Base-by-base conservation (phyloP, 2,113 vertebrate genomes). In the Paradisaea rubra region DNA sequence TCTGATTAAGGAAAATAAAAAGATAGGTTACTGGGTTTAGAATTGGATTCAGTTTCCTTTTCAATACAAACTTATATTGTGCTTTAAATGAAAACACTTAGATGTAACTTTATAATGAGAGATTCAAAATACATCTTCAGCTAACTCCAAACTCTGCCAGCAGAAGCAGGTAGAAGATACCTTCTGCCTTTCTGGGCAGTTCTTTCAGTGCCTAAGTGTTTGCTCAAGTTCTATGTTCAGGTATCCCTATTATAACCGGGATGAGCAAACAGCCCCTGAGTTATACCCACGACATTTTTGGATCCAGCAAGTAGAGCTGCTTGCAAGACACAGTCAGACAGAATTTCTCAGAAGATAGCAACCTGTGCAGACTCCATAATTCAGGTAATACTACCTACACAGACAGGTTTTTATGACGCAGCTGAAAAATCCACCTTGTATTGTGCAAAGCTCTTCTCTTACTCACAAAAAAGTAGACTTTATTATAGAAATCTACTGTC, bases 251-350 rank as follows among this genome's bases (percentile, higher is more conserved):
- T 81, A 69, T 30, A 81, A 68, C 11, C 44, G 64, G 5, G 13
- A 81, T 35, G 8, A 88, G 31, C 9, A 79, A 81, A 81, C 4
- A 68, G 1, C 9, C 5, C 52, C 57, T 0, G 1, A 68, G 25
- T 13, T 73, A 45, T 16, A 41, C 6, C 23, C 37, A 47, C 0
- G 0, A 61, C 18, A 10, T n/a, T 73, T 65, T 27, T 0, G 0
- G 56, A 80, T 28, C 10, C 42, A 87, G 11, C 17, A 78, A 66
- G 37, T 6, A 65, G 31, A 45, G 61, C 0, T 41, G 17, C n/a
- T 86, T 81, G 18, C 42, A 84, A 74, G 68, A 53, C 9, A 3
- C 12, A 59, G 52, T 15, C 37, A 76, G 37, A 35, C 3, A 47
- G 42, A 19, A 63, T 77, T 57, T 76, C 59, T 69, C 71, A 61